These are phyloP conservation scores for Sphaerodactylus townsendi DNA, from an alignment of 2,113 vertebrate genomes.

Conservation along the genomic window DNA sequence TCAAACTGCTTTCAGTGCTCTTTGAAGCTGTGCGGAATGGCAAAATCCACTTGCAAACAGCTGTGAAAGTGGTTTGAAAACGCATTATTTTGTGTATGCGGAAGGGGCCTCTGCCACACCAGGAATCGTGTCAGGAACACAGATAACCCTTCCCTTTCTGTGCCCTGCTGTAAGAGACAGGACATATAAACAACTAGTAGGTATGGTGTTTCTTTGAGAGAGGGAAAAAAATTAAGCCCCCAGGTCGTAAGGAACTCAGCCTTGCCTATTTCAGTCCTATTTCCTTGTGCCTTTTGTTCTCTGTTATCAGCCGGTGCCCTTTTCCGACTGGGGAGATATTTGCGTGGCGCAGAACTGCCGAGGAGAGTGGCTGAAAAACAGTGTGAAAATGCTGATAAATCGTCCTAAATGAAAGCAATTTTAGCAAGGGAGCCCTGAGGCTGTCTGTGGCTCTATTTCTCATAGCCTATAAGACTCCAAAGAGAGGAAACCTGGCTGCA, in stretches of 20 bases:
- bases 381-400: slow-evolving; percentile 73
- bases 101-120: no score
- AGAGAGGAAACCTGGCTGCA: background rate
- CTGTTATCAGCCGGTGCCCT: slow-evolving; percentile 33
- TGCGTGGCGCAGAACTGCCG: slow-evolving; percentile 55
- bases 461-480: background rate
- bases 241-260: background rate
- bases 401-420: slow-evolving; percentile 74
- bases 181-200: background rate
- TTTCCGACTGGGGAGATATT: slow-evolving; percentile 47
- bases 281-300: slow-evolving; percentile 9
- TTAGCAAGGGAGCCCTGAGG: slow-evolving; percentile 64
- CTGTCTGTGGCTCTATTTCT: slow-evolving; percentile 39
- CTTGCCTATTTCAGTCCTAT: slow-evolving; percentile 46
- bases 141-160: no score
- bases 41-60: no score
- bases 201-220: no score
- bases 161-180: background rate
- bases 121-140: no score
- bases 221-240: no score
- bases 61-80: no score
- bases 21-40: no score
- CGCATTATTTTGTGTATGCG: no score
- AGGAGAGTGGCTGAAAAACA: slow-evolving; percentile 50
- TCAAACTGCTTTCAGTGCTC: no score